Base-by-base conservation (phyloP, 2,888 invertebrate species). In the Cantharis rustica region DNA sequence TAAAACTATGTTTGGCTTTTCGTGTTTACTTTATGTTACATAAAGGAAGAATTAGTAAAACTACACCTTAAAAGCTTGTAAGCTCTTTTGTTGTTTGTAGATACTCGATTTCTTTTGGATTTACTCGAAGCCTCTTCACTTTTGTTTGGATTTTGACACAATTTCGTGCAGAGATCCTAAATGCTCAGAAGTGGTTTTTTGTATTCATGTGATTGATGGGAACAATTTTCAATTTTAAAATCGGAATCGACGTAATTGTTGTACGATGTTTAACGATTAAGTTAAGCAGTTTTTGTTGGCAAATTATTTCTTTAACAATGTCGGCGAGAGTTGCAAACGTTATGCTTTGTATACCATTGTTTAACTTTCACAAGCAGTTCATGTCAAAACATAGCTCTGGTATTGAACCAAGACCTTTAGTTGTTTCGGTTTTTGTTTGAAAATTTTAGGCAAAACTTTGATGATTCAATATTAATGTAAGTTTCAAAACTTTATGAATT, bases 281-380 rank as follows among this genome's bases (percentile, higher is more conserved):
- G 73, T 76, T 73, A 73, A 73, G 68, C 15, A 70, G 73, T 76
- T 76, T 76, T 76, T 73, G 76, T 76, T 73, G 61, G 17, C 17
- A 73, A 73, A 73, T 70, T 71, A 71, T 71, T 76, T 71, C 73
- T 66, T 62, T 17, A 69, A 73, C 61, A 73, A 64, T 68, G 72
- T 69, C 31, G 72, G 69, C 72, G 72, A 68, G 75, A 72, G 64
- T 63, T 73, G 15, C 70, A 61, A 73, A 70, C 71, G 47, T 69
- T 76, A 62, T 70, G 76, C 73, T 71, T 76, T 76, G 73, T 76
- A 73, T 20, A 31, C 69, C 68, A 76, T 76, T 76, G 73, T 76
- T 73, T 64, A 73, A 76, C 73, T 76, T 76, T 76, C 73, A 69
- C 76, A 31, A 73, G 73, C 72, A 71, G 72, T 76, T 76, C 76